Evolutionary conservation across 1,140 invertebrate species (phyloP), one percentile per base, ranked within the genome.

Genomic region (Trachelipus rathkii): DNA sequence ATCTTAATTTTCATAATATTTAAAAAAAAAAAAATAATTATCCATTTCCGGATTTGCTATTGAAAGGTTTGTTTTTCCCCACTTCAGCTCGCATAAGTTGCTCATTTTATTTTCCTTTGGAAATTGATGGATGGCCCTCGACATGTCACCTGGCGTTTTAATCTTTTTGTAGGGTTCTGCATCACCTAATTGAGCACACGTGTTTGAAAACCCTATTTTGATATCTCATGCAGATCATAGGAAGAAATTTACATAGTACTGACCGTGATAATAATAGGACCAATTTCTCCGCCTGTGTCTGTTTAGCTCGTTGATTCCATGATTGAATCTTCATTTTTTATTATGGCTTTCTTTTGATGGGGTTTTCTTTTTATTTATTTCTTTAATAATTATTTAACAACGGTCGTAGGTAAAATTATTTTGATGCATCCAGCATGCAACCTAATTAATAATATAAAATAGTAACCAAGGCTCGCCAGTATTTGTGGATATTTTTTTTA

Each of bases 391-490:
- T 33, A 13, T 60, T 60, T 15, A 60, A 13, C 50, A 60, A 60
- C 19, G 50, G 50, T 60, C 50, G 50, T 60, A 60, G 50, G 50
- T 60, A 15, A 15, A 60, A 15, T 60, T 60, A 60, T 19, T 60
- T 60, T 60, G 50, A 60, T 4, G 50, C 50, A 60, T 60, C 50
- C 50, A 60, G 50, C 50, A 60, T 60, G 50, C 19, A 60, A 60
- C 50, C 50, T 60, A 19, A 60, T 60, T 60, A 60, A 60, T 60
- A 60, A 60, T 60, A 60, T 33, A 60, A 60, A 60, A 60, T 60
- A 60, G 50, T 60, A 60, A 60, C 50, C 11, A 60, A 60, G 50
- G 19, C 50, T 60, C 50, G 50, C 50, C 11, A 60, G 19, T 60
- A 60, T 60, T 60, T 60, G 50, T 60, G 50, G 19, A 60, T n/a